These are phyloP conservation scores for Gambusia yucatana DNA, from an alignment of 2,797 vertebrate genomes.

Conservation along the genomic window DNA sequence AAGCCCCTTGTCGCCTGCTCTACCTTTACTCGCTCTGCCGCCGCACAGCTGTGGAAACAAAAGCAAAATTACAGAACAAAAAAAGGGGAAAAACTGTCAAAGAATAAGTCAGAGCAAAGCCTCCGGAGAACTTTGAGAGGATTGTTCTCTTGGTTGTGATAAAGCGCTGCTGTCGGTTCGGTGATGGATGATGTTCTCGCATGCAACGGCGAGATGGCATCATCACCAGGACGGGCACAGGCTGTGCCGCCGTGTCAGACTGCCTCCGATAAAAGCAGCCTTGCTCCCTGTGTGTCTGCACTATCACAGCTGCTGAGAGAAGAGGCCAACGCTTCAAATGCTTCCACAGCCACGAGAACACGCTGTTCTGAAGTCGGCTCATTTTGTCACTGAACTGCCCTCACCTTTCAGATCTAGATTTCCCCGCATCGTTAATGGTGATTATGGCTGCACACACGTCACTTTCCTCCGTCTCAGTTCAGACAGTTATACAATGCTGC, in stretches of 20 bases:
- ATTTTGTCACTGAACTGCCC: conserved; percentile 11
- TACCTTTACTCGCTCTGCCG: conserved; percentile 31
- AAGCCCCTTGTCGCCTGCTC: conserved; percentile 44
- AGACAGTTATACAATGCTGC: neutral
- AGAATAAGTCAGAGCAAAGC: conserved; percentile 1
- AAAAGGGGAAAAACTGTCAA: conserved; percentile 1
- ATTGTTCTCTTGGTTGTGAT: conserved; percentile 11
- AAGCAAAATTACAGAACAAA: conserved; percentile 4
- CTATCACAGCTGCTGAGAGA: neutral
- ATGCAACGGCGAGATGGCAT: conserved; percentile 27
- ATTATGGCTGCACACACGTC: neutral
- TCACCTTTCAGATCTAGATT: conserved; percentile 9
- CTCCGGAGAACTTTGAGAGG: conserved; percentile 10
- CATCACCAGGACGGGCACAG: conserved; percentile 33
- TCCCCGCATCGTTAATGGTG: conserved; percentile 10
- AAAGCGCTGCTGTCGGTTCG: conserved; percentile 32
- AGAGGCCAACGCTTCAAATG: neutral
- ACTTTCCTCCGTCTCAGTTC: neutral
- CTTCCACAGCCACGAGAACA: conserved; percentile 14
- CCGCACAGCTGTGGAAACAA: conserved; percentile 21
- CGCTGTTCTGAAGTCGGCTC: conserved; percentile 5
- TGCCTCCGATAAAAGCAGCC: conserved; percentile 20
- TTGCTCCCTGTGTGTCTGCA: neutral
- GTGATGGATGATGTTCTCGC: conserved; percentile 49
- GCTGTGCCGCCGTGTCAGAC: conserved; percentile 16